A percentile compares a stretch with the other conserved stretches of the same genome.
Evolutionary conservation across 2,113 vertebrate species (phyloP).

Genomic region (Calidris pygmaea): DNA sequence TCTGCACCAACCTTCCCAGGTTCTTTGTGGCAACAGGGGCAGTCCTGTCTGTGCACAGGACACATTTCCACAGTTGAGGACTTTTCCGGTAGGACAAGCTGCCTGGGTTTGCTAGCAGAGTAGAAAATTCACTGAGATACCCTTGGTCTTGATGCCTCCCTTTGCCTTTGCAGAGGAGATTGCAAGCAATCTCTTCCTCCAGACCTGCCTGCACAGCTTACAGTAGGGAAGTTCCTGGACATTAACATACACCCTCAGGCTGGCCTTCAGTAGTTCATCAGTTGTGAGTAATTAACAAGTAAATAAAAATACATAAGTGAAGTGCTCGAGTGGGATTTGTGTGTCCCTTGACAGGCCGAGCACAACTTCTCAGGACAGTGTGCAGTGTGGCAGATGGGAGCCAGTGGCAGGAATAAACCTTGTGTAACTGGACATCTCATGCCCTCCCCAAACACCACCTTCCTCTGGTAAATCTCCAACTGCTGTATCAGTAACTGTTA

Average conservation of each 20-base stretch:
- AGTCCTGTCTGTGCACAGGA: not conserved
- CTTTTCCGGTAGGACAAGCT: not conserved
- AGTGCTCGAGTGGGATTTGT: not conserved
- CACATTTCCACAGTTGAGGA: not conserved
- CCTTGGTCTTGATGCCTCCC: not conserved
- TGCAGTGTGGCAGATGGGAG: not conserved
- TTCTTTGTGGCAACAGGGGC: not conserved
- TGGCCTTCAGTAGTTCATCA: not conserved
- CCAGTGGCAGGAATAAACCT: not conserved
- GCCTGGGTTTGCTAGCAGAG: not conserved
- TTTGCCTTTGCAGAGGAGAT: not conserved
- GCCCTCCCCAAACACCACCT: not conserved
- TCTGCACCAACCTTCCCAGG: fast-evolving
- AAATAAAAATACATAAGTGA: not conserved
- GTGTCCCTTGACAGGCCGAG: not conserved
- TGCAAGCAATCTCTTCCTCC: not conserved
- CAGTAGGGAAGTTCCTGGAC: not conserved
- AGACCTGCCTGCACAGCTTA: not conserved
- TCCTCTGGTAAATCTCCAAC: not conserved
- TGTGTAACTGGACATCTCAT: not conserved
- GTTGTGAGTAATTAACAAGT: not conserved
- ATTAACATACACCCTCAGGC: not conserved
- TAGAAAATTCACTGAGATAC: not conserved
- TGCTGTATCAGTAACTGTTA: not conserved
- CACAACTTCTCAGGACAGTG: not conserved